A percentile compares a stretch with the other conserved stretches of the same genome.
Conservation (phyloP, 2,113 vertebrate genomes). For the Malurus melanocephalus region DNA sequence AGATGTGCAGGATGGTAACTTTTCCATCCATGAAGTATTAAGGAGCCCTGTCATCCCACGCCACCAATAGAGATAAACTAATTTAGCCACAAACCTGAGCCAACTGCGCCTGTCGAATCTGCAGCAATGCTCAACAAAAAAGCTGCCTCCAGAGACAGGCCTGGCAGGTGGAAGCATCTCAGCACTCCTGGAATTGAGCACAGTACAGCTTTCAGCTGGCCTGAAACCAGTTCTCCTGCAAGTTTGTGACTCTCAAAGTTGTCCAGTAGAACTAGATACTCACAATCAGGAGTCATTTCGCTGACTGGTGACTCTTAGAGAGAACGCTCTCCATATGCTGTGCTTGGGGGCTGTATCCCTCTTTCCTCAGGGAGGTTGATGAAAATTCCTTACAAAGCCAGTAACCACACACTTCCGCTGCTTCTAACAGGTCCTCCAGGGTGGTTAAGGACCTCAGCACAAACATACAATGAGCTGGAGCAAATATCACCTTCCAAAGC, state of each 20-base stretch:
- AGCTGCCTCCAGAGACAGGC: background rate
- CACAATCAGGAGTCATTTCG: background rate
- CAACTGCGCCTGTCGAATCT: background rate
- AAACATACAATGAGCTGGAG: background rate
- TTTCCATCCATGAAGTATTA: conserved; percentile 9
- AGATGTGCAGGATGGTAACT: conserved; percentile 47
- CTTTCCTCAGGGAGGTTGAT: background rate
- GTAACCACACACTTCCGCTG: fast-evolving
- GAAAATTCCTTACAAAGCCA: background rate
- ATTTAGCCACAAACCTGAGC: conserved; percentile 39
- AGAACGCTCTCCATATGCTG: fast-evolving
- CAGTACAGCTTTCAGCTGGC: background rate
- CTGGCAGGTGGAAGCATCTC: background rate
- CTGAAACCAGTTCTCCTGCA: background rate
- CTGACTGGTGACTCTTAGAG: background rate
- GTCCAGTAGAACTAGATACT: background rate
- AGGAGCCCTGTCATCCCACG: conserved; percentile 44
- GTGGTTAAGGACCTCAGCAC: background rate
- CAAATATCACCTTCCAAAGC: background rate
- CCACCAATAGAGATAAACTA: conserved; percentile 58
- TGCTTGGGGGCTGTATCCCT: background rate
- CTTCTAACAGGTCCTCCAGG: background rate
- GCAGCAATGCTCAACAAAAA: background rate
- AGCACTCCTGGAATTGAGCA: background rate
- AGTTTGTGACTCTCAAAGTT: background rate